Evolutionary conservation across 1,140 invertebrate species (phyloP).

Genomic region (Conopomorpha cramerella): DNA sequence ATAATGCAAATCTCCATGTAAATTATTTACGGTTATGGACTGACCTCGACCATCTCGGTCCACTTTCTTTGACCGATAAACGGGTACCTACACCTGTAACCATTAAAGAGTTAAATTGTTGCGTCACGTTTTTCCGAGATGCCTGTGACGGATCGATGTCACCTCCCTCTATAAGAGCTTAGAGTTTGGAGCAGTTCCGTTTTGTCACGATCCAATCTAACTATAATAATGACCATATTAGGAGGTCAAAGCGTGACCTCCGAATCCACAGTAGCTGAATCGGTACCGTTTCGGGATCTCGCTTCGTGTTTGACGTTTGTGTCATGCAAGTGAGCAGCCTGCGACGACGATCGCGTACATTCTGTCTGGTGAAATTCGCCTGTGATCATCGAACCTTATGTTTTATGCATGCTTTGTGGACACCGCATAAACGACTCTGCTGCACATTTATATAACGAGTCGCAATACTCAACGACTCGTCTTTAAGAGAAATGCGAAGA

Average conservation of each 20-base stretch:
- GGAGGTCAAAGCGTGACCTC: too few relatives aligned
- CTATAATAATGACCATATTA: too few relatives aligned
- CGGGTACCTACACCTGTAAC: conserved; percentile 7
- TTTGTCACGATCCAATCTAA: too few relatives aligned
- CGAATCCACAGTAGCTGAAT: too few relatives aligned
- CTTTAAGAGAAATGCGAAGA: too few relatives aligned
- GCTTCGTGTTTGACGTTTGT: too few relatives aligned
- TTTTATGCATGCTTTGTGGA: conserved; percentile 32
- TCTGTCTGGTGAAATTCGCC: conserved; percentile 36
- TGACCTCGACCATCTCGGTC: conserved; percentile 8
- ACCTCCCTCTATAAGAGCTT: too few relatives aligned
- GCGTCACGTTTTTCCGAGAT: conserved; percentile 7
- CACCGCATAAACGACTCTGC: conserved; percentile 6
- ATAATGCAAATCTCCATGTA: conserved; percentile 31
- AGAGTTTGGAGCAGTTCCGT: too few relatives aligned
- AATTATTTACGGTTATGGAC: conserved; percentile 14
- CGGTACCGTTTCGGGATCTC: too few relatives aligned
- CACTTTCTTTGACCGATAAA: conserved; percentile 32
- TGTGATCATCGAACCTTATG: conserved; percentile 17
- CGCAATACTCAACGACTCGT: too few relatives aligned
- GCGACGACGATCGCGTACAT: conserved; percentile 19
- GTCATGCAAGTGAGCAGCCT: too few relatives aligned
- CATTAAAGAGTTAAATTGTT: conserved; percentile 6
- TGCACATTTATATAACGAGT: conserved; percentile 12
- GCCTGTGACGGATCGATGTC: too few relatives aligned